Base-by-base conservation (phyloP, 92 coral and sea anemone species). In the Desmophyllum pertusum region DNA sequence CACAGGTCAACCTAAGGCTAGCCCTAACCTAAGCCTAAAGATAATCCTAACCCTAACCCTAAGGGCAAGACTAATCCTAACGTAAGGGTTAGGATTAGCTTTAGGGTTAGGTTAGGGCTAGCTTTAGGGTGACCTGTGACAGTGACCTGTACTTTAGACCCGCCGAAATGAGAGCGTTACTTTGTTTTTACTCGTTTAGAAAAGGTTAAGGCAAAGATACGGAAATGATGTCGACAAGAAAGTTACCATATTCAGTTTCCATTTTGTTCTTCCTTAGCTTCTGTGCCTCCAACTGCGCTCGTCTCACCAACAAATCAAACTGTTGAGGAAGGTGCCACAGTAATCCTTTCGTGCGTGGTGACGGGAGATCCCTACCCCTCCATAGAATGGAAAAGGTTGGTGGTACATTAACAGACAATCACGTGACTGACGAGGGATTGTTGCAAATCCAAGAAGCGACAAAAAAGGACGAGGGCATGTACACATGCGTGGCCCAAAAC, bases 401-500 rank as follows among this genome's bases (percentile, higher is more conserved):
- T 59, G 94, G 90, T 8, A 89, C 84, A 38, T 83, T 96, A 39
- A 76, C 81, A 40, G 83, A 83, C 30, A 91, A 89, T 66, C 94
- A 94, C 71, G 86, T 87, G 23, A 77, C 89, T 57, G 68, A 83
- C 36, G 87, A 77, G 73, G 91, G 89, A 67, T 79, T 83, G 37
- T 79, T 96, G 63, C 80, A 64, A 37, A 90, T 96, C 69, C 88
- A 53, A 5, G 84, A 94, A 74, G 85, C 89, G 23, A 85, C 90
- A n/a, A 79, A 79, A 72, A 81, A 88, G 39, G 98, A 96, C 73
- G 94, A 90, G 53, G 99, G 99, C 18, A 91, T 90, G 86, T 96
- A 94, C 75, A 92, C 94, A 50, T 96, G 99, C 45, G 88, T 96
- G 10, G 98, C 96, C 11, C 92, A 87, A 83, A 96, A 96, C 92